These are phyloP conservation scores for Oryzias celebensis DNA, from an alignment of 2,113 vertebrate genomes.

Conservation along the genomic window DNA sequence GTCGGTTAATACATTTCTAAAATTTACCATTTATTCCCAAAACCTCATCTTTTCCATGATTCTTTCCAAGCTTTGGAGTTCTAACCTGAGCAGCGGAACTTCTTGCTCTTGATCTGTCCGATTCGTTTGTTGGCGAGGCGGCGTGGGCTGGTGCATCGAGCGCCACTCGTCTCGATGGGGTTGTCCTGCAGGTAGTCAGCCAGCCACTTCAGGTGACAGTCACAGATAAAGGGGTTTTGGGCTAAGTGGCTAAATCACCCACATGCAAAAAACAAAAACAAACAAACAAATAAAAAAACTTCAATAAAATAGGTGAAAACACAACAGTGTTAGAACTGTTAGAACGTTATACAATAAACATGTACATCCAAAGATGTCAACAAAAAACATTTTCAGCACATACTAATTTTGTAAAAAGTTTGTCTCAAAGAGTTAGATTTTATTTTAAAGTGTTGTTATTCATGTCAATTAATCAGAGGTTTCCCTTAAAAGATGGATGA, in stretches of 20 bases:
- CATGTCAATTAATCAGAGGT: no score
- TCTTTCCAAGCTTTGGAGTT: conserved; percentile 10
- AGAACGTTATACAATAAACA: not conserved
- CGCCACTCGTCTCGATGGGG: conserved; percentile 98
- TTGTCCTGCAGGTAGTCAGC: conserved; percentile 99
- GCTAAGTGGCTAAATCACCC: conserved; percentile 87
- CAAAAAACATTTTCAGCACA: not conserved
- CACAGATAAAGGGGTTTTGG: conserved; percentile 99
- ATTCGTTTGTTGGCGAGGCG: conserved; percentile 98
- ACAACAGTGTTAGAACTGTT: conserved; percentile 9
- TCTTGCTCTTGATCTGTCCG: conserved; percentile 99
- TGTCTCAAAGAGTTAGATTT: no score
- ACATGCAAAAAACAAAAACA: not conserved
- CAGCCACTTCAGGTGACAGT: conserved; percentile 99
- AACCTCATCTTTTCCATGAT: no score
- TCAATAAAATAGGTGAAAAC: not conserved
- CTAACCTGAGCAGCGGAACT: conserved; percentile 99
- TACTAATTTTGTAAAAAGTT: not conserved
- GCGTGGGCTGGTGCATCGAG: conserved; percentile 96
- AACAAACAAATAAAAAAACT: conserved; percentile 18
- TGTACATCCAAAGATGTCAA: not conserved
- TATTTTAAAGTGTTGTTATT: no score
- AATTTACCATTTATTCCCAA: no score
- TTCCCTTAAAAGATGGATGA: no score
- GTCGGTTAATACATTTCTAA: no score